Percentiles rank a stretch among this genome's conserved stretches.
Conservation (phyloP, 1,140 invertebrate genomes). For the Platyscapa corneri region DNA sequence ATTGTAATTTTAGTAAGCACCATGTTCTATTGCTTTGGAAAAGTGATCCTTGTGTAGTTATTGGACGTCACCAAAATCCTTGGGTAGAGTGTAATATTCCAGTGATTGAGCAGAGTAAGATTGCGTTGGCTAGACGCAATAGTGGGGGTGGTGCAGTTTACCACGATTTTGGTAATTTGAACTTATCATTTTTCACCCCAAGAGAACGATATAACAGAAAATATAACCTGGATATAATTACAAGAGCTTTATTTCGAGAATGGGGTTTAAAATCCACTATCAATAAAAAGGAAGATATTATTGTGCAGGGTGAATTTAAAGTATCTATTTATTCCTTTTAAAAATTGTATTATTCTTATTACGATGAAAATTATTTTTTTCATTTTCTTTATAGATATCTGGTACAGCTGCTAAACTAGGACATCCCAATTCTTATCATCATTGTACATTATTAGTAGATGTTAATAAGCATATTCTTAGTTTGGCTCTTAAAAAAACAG, state of each 20-base stretch:
- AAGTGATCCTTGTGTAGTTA: conserved; percentile 94
- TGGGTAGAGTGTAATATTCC: conserved; percentile 92
- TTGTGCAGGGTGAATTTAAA: conserved; percentile 87
- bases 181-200: conserved; percentile 91
- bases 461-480: conserved; percentile 85
- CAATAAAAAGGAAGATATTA: conserved; percentile 87
- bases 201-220: conserved; percentile 86
- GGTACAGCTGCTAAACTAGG: conserved; percentile 94
- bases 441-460: conserved; percentile 92
- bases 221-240: conserved; percentile 90
- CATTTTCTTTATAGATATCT: conserved; percentile 80
- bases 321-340: conserved; percentile 73
- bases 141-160: conserved; percentile 98
- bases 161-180: conserved; percentile 95
- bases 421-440: conserved; percentile 90
- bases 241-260: conserved; percentile 83
- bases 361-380: not conserved
- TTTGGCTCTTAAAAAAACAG: conserved; percentile 79
- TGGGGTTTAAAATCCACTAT: conserved; percentile 86
- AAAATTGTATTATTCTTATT: conserved; percentile 5
- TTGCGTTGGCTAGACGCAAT: conserved; percentile 88
- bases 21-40: conserved; percentile 92
- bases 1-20: conserved; percentile 86
- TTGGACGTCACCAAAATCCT: conserved; percentile 97
- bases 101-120: conserved; percentile 77